Conservation (phyloP, 92 coral and sea anemone species). For the Paramuricea clavata region DNA sequence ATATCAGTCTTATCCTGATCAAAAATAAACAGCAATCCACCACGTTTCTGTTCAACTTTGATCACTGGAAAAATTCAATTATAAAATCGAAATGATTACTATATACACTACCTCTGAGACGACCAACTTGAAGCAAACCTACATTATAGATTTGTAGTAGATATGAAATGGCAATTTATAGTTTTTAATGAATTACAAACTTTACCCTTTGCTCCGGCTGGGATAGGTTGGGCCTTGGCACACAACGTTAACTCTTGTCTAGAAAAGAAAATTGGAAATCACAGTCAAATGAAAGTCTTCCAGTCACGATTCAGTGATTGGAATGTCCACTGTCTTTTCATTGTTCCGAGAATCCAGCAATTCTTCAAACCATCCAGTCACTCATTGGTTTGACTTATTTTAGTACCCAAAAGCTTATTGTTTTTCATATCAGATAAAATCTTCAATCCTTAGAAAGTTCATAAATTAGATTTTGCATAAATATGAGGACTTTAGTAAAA, state of each 20-base stretch:
- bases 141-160: neutral
- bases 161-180: neutral
- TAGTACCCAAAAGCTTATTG: too few species aligned
- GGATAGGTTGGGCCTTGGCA: conserved; percentile 6
- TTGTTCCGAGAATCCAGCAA: too few species aligned
- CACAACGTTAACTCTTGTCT: conserved; percentile 23
- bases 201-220: neutral
- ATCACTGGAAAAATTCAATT: neutral
- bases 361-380: too few species aligned
- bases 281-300: neutral
- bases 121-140: neutral
- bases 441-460: too few species aligned
- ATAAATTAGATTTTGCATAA: too few species aligned
- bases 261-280: neutral
- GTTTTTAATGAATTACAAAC: neutral
- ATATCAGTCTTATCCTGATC: neutral
- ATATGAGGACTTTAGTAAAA: too few species aligned
- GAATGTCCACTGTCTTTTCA: too few species aligned
- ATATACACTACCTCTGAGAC: too few species aligned
- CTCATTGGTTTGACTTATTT: too few species aligned
- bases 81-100: too few species aligned
- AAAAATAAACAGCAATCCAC: conserved; percentile 30
- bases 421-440: too few species aligned
- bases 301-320: neutral
- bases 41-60: neutral